These are phyloP conservation scores for Phrixothrix hirtus DNA, from an alignment of 2,888 invertebrate genomes.

Conservation along the genomic window DNA sequence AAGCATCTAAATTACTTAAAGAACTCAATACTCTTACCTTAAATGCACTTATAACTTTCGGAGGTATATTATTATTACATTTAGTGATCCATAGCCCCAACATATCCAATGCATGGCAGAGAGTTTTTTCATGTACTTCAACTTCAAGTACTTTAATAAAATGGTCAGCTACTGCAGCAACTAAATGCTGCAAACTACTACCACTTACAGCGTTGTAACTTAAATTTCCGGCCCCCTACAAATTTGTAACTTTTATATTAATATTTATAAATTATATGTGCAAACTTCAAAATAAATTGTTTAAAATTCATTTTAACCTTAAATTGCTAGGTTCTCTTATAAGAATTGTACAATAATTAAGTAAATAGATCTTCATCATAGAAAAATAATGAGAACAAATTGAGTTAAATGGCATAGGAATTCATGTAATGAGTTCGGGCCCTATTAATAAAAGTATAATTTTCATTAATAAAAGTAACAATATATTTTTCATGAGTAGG, in stretches of 20 bases:
- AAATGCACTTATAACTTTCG: slow-evolving; percentile 67
- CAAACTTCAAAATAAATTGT: not conserved
- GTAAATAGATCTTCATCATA: too few relatives aligned
- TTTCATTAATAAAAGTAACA: too few relatives aligned
- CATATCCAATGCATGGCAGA: slow-evolving; percentile 80
- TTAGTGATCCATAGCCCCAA: slow-evolving; percentile 77
- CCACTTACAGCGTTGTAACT: slow-evolving; percentile 70
- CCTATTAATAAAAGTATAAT: too few relatives aligned
- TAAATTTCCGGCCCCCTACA: slow-evolving; percentile 72
- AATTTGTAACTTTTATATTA: slow-evolving; percentile 12
- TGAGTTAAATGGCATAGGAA: too few relatives aligned
- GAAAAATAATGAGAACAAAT: too few relatives aligned
- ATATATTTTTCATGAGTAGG: too few relatives aligned
- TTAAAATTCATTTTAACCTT: not conserved
- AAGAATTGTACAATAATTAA: too few relatives aligned
- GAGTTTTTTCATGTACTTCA: slow-evolving; percentile 91
- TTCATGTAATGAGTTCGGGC: too few relatives aligned
- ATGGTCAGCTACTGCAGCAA: slow-evolving; percentile 66
- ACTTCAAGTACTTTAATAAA: slow-evolving; percentile 79
- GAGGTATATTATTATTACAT: slow-evolving; percentile 67
- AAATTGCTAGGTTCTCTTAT: too few relatives aligned
- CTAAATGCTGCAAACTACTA: slow-evolving; percentile 61
- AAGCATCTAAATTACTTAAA: too few relatives aligned
- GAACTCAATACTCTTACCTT: slow-evolving; percentile 52
- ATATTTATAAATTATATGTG: slow-evolving; percentile 31